Evolutionary conservation across 2,888 invertebrate species (phyloP).

Genomic region (Amiota communis): DNA sequence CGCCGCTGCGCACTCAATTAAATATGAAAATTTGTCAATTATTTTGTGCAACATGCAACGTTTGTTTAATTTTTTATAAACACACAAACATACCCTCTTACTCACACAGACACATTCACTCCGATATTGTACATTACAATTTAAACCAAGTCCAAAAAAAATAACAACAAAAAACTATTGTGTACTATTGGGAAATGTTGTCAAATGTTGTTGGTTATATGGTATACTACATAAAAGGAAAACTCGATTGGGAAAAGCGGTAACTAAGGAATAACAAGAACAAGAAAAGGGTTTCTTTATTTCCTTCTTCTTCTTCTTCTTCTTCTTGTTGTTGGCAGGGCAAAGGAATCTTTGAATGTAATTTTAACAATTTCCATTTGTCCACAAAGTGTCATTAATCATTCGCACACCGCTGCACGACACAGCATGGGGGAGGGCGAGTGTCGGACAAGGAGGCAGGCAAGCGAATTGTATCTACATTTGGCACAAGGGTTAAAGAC

Average conservation of each 20-base stretch:
- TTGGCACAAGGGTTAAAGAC: conserved; percentile 2
- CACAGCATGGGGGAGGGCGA: conserved; percentile 22
- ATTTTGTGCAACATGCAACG: conserved; percentile 65
- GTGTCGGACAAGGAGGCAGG: background rate
- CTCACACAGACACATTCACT: background rate
- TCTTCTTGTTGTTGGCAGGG: conserved; percentile 7
- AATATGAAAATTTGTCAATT: conserved; percentile 69
- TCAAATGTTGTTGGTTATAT: background rate
- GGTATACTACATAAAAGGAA: background rate
- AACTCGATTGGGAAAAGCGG: conserved; percentile 4
- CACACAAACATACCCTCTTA: background rate
- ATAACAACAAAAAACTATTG: background rate
- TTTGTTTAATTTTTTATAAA: conserved; percentile 65
- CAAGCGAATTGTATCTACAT: conserved; percentile 39
- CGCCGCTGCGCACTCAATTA: conserved; percentile 63
- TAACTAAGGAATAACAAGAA: background rate
- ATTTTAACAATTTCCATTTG: conserved; percentile 73
- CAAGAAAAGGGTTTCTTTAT: background rate
- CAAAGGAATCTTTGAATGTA: conserved; percentile 55
- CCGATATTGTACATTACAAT: background rate
- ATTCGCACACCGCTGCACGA: conserved; percentile 66
- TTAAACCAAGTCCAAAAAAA: background rate
- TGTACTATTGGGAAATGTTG: conserved; percentile 5
- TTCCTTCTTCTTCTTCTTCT: background rate
- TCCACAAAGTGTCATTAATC: conserved; percentile 72